Conservation (phyloP, 64 coral and sea anemone genomes). For the Pocillopora verrucosa region DNA sequence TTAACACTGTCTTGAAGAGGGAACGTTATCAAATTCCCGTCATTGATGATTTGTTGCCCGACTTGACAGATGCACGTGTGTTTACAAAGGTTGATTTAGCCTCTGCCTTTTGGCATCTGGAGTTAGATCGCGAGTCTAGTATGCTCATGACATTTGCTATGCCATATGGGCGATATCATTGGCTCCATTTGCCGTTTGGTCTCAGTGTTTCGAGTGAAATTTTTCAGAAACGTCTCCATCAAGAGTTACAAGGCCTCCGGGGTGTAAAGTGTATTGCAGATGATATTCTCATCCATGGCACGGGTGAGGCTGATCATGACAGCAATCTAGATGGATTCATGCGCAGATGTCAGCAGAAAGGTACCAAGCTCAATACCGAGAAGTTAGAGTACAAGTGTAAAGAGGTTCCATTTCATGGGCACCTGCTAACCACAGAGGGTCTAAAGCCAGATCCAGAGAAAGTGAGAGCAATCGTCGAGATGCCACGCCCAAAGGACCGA, state of each 20-base stretch:
- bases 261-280: not conserved
- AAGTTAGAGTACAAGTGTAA: not conserved
- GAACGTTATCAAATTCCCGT: too few relatives aligned
- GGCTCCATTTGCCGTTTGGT: slow-evolving; percentile 11
- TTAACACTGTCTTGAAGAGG: too few relatives aligned
- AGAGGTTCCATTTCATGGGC: slow-evolving; percentile 14
- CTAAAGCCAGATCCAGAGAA: slow-evolving; percentile 7
- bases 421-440: not conserved
- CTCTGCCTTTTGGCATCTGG: slow-evolving; percentile 3
- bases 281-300: too few relatives aligned
- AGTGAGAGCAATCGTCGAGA: not conserved
- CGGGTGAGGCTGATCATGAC: slow-evolving; percentile 14
- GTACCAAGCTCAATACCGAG: not conserved
- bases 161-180: not conserved
- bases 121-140: not conserved
- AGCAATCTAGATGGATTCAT: not conserved
- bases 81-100: not conserved
- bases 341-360: not conserved
- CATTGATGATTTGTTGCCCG: too few relatives aligned
- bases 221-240: slow-evolving; percentile 5
- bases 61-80: too few relatives aligned
- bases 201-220: slow-evolving; percentile 19
- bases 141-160: slow-evolving; percentile 6
- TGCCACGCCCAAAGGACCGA: not conserved
- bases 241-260: not conserved